phyloP scores from a whole-genome alignment of 2,797 vertebrate species.

The Pangasius sanitwongsei region DNA sequence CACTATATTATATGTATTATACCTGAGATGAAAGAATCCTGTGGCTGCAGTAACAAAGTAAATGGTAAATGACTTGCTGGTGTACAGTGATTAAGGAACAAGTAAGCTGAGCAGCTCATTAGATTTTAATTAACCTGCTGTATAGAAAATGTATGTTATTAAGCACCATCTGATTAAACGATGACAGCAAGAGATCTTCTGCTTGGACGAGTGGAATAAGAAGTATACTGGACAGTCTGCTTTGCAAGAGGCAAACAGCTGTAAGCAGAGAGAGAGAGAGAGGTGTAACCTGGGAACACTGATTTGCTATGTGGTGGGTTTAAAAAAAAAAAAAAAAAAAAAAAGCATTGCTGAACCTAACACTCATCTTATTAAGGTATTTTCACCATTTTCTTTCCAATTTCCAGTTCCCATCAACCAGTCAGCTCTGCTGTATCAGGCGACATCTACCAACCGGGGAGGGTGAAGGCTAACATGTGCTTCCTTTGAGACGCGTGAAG shows the following conservation, averaged over 20 bases:
- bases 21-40: slow-evolving; percentile 69
- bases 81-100: slow-evolving; percentile 74
- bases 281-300: background rate
- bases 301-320: background rate
- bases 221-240: slow-evolving; percentile 65
- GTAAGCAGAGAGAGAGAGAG: background rate
- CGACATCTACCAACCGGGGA: no score
- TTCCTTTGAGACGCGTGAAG: background rate
- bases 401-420: background rate
- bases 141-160: slow-evolving; percentile 79
- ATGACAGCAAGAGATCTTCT: slow-evolving; percentile 71
- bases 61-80: slow-evolving; percentile 77
- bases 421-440: background rate
- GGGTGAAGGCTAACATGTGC: background rate
- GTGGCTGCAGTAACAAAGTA: slow-evolving; percentile 69
- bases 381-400: no score
- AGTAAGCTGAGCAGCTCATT: slow-evolving; percentile 68
- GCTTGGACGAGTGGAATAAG: slow-evolving; percentile 72
- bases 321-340: background rate
- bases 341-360: background rate
- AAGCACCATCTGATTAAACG: slow-evolving; percentile 73
- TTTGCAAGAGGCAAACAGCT: slow-evolving; percentile 56
- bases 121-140: slow-evolving; percentile 80
- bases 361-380: background rate
- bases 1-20: slow-evolving; percentile 50